These are phyloP conservation scores for Promerops cafer DNA, from an alignment of 2,113 vertebrate species.

Conservation along the genomic window DNA sequence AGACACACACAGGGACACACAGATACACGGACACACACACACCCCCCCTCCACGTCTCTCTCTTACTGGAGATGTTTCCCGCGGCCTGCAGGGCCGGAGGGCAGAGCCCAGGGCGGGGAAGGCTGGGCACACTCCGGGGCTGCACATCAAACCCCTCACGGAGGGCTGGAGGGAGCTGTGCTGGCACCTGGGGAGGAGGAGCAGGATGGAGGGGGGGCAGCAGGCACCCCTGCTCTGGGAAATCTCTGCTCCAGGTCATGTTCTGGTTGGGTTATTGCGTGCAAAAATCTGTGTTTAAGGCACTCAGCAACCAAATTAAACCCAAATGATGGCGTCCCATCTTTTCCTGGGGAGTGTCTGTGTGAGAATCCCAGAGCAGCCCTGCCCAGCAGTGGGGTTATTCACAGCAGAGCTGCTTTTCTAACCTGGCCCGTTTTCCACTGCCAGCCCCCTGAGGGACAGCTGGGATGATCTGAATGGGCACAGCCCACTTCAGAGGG, in stretches of 20 bases:
- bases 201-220: no score
- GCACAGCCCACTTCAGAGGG: neutral
- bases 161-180: neutral
- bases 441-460: neutral
- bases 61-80: neutral
- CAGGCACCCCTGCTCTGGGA: neutral
- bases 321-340: fast-evolving
- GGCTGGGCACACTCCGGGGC: neutral
- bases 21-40: neutral
- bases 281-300: neutral
- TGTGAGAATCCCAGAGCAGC: neutral
- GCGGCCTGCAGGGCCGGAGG: neutral
- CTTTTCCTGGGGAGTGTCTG: neutral
- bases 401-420: neutral
- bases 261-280: neutral
- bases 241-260: neutral
- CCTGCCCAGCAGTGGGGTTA: fast-evolving
- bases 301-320: neutral
- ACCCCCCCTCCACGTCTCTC: no score
- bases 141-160: fast-evolving
- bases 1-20: no score
- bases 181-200: neutral
- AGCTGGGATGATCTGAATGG: neutral
- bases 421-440: neutral
- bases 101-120: neutral